Evolutionary conservation across 2,888 invertebrate genomes (phyloP).

Genomic region (Acanthosepion esculentum): DNA sequence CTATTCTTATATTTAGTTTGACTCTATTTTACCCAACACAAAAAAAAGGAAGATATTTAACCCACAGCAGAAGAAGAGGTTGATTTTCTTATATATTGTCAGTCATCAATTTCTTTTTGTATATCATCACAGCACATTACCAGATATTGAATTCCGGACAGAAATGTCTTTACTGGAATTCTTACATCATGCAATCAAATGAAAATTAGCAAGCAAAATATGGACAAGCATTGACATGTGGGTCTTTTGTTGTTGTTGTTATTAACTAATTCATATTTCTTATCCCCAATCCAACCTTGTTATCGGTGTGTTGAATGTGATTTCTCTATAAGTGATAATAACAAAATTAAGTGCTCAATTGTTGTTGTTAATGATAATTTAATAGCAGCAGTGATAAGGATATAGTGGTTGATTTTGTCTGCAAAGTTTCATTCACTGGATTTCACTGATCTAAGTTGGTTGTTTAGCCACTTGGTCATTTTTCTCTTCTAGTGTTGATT

Average conservation of each 20-base stretch:
- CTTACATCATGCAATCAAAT: not conserved
- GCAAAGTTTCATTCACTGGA: not conserved
- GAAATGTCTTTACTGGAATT: not conserved
- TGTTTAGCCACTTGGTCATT: not conserved
- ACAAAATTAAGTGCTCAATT: slow-evolving; percentile 20
- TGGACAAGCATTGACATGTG: not conserved
- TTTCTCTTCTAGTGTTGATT: not conserved
- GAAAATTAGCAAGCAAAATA: not conserved
- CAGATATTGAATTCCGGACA: not conserved
- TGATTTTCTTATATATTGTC: not conserved
- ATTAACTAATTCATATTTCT: not conserved
- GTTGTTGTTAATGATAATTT: not conserved
- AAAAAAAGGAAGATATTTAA: not conserved
- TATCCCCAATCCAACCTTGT: not conserved
- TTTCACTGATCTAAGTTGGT: not conserved
- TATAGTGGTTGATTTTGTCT: not conserved
- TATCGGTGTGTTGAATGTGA: slow-evolving; percentile 1
- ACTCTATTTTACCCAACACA: not conserved
- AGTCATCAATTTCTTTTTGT: not conserved
- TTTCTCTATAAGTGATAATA: not conserved
- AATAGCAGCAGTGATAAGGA: not conserved
- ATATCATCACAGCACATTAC: not conserved
- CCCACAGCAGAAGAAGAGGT: not conserved
- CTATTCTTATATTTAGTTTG: too few species aligned
- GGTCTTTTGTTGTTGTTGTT: not conserved